These are phyloP conservation scores for Pseudeuparius sepicola DNA, from an alignment of 2,888 invertebrate species.

Conservation along the genomic window DNA sequence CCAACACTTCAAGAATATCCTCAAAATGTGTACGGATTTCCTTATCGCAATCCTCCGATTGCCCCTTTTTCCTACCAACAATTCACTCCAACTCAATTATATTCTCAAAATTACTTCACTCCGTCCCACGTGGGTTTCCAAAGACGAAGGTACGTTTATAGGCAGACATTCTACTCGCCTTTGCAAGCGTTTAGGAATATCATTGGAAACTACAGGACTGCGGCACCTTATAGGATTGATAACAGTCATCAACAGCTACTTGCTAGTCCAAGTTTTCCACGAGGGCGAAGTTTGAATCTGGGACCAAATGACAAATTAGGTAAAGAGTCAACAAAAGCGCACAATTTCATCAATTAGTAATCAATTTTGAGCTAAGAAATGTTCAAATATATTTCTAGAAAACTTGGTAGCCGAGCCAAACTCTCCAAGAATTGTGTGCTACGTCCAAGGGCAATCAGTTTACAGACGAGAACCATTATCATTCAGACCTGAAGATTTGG, in stretches of 20 bases:
- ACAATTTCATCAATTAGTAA: too few relatives aligned
- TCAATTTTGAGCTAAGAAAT: too few relatives aligned
- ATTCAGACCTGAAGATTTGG: conserved; percentile 53
- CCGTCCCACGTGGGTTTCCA: conserved; percentile 6
- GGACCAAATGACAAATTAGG: too few relatives aligned
- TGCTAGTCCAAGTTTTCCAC: conserved; percentile 22
- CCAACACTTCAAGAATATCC: too few relatives aligned
- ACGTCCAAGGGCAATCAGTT: conserved; percentile 56
- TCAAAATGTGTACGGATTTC: too few relatives aligned
- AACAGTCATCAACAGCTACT: conserved; percentile 31
- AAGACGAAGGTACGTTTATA: too few relatives aligned
- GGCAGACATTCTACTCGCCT: conserved; percentile 26
- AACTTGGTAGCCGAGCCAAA: conserved; percentile 10
- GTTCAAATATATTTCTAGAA: conserved; percentile 5
- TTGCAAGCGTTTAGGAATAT: conserved; percentile 27
- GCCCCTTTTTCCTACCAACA: too few relatives aligned
- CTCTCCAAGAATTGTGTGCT: conserved; percentile 58
- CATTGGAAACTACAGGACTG: conserved; percentile 23
- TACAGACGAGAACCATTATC: conserved; percentile 58
- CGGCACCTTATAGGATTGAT: conserved; percentile 30
- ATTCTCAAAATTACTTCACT: neutral
- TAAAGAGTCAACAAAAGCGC: too few relatives aligned
- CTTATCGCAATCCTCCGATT: too few relatives aligned
- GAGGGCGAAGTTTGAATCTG: conserved; percentile 23
- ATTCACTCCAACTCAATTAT: neutral